Conservation (phyloP, 2,888 invertebrate genomes). For the Cephus nigrinus region DNA sequence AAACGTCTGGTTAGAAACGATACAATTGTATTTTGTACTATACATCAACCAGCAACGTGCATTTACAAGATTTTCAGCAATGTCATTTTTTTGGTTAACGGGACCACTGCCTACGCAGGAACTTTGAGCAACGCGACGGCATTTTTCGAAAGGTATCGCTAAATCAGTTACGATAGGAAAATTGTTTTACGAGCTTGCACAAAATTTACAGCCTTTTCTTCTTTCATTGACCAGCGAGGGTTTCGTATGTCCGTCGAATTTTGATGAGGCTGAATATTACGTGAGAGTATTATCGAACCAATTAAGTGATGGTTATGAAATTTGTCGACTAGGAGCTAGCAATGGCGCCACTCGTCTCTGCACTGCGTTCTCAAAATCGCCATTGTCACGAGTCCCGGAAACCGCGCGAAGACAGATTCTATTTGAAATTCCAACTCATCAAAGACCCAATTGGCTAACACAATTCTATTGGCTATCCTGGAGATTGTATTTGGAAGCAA, state of each 20-base stretch:
- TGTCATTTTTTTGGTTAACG: constrained; percentile 67
- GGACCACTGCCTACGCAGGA: constrained; percentile 65
- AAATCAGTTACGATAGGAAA: not conserved
- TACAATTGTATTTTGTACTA: constrained; percentile 69
- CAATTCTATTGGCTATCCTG: constrained; percentile 66
- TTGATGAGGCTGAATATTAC: constrained; percentile 70
- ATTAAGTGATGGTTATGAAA: too few relatives aligned
- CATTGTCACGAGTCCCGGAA: not conserved
- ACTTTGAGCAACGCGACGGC: constrained; percentile 29
- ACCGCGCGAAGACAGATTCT: not conserved
- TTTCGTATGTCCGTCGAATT: constrained; percentile 62
- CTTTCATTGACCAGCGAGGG: constrained; percentile 41
- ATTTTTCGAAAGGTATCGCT: constrained; percentile 44
- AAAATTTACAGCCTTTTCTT: too few relatives aligned
- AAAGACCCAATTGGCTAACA: constrained; percentile 58
- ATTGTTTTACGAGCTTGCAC: not conserved
- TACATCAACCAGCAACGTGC: constrained; percentile 71
- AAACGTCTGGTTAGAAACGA: constrained; percentile 60
- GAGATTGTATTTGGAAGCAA: constrained; percentile 63
- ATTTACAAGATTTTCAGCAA: constrained; percentile 68
- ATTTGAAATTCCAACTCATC: constrained; percentile 3
- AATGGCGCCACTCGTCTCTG: not conserved
- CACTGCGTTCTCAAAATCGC: not conserved
- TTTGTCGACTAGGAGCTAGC: not conserved
- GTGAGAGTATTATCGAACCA: constrained; percentile 66